Percentiles rank a stretch among this genome's conserved stretches.
Evolutionary conservation across 2,888 invertebrate species (phyloP).

Genomic region (Zhuqinia jingwanae): DNA sequence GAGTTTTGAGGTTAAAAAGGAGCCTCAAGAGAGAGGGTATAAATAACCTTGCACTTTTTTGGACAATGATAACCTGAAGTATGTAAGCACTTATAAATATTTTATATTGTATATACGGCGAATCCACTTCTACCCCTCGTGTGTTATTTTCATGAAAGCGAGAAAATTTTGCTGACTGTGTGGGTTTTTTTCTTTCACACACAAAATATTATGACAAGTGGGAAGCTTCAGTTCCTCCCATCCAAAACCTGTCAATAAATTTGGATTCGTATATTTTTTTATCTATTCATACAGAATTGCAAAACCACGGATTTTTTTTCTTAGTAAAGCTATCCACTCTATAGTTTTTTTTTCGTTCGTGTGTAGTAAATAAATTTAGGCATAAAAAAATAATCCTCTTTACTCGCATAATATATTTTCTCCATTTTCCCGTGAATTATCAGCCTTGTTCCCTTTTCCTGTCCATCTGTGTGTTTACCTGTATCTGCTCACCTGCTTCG

Average conservation of each 20-base stretch:
- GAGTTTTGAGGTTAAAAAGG: constrained; percentile 1
- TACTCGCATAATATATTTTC: neutral
- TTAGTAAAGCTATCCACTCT: neutral
- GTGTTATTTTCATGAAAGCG: neutral
- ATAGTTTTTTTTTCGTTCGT: no score
- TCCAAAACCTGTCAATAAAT: constrained; percentile 21
- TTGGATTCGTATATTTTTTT: neutral
- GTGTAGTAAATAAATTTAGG: no score
- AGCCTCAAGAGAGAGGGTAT: constrained; percentile 13
- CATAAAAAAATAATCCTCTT: constrained; percentile 1
- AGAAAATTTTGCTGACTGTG: neutral
- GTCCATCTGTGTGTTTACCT: no score
- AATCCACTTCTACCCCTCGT: constrained; percentile 11
- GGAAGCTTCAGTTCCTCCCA: constrained; percentile 5
- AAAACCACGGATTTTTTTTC: neutral
- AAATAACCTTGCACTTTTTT: neutral
- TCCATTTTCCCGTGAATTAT: neutral
- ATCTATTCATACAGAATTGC: constrained; percentile 11
- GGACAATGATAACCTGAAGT: constrained; percentile 11
- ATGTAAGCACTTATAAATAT: neutral
- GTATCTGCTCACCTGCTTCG: no score
- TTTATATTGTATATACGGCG: constrained; percentile 13
- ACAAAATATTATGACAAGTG: constrained; percentile 9
- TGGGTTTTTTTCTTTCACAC: neutral
- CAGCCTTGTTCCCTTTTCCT: no score